Conservation (phyloP, 2,797 vertebrate genomes). For the Darevskia mixta region DNA sequence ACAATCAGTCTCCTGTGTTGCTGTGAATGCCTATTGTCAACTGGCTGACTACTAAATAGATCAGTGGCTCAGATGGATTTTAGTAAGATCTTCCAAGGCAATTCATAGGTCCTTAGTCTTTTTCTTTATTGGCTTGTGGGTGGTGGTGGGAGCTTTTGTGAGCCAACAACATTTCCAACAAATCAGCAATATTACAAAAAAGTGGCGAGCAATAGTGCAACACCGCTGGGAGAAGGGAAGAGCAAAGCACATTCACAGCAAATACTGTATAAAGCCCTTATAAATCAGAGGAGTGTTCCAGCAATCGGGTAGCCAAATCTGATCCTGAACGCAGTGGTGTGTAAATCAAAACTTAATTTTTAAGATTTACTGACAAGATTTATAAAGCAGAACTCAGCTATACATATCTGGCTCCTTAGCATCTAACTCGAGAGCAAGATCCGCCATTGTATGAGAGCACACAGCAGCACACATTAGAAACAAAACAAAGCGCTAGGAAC, state of each 20-base stretch:
- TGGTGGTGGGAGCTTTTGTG: background rate
- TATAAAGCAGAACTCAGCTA: constrained; percentile 12
- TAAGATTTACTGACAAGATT: constrained; percentile 16
- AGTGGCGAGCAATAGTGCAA: background rate
- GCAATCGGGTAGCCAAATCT: constrained; percentile 9
- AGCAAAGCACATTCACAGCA: background rate
- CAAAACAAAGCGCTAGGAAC: background rate
- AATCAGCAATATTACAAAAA: background rate
- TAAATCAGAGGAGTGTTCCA: constrained; percentile 18
- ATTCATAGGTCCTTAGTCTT: background rate
- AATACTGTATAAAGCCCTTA: background rate
- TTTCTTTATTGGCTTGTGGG: background rate
- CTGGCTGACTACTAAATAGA: no score
- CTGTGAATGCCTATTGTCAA: background rate
- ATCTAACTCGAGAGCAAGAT: background rate
- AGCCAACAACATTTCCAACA: background rate
- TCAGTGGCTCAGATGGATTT: background rate
- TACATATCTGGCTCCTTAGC: background rate
- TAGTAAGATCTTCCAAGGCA: background rate
- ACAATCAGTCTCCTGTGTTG: background rate
- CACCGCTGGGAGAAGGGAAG: background rate
- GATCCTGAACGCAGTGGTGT: background rate
- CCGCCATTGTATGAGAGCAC: background rate
- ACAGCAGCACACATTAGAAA: background rate
- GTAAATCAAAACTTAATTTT: constrained; percentile 11